These are phyloP conservation scores for Dryoscopus gambensis DNA, from an alignment of 2,113 vertebrate genomes.

Conservation along the genomic window DNA sequence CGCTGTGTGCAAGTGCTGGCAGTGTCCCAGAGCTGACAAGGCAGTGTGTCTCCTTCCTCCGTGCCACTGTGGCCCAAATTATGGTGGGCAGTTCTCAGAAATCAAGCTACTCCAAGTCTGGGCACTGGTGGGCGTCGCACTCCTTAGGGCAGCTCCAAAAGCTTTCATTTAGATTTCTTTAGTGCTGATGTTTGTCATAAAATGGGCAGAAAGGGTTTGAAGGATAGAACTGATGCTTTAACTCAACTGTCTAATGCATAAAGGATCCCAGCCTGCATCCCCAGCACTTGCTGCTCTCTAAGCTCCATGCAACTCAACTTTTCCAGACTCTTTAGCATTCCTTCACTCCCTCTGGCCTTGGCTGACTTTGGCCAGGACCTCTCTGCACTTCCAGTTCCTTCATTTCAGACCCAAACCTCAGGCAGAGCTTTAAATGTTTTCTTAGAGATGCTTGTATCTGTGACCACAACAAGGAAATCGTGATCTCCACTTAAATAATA, in stretches of 20 bases:
- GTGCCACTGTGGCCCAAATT: neutral
- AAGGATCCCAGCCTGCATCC: neutral
- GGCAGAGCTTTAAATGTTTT: neutral
- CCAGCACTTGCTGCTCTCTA: neutral
- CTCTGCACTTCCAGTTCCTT: neutral
- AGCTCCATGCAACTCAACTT: neutral
- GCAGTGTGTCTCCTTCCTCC: neutral
- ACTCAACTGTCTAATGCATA: neutral
- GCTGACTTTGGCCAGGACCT: constrained; percentile 31
- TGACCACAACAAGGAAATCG: neutral
- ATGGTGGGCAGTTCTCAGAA: neutral
- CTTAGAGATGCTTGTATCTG: neutral
- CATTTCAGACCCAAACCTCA: neutral
- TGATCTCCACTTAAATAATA: neutral
- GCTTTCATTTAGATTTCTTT: neutral
- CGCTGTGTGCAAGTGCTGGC: neutral
- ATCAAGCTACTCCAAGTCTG: neutral
- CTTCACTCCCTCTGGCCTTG: neutral
- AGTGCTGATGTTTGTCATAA: neutral
- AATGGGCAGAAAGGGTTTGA: neutral
- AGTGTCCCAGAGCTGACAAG: neutral
- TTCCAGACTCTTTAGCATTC: constrained; percentile 8
- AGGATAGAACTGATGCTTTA: neutral
- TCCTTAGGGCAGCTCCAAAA: neutral
- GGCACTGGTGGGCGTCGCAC: neutral